A percentile compares a stretch with the other conserved stretches of the same genome.
phyloP scores from a whole-genome alignment of 1,140 invertebrate genomes.

The Nephila pilipes region DNA sequence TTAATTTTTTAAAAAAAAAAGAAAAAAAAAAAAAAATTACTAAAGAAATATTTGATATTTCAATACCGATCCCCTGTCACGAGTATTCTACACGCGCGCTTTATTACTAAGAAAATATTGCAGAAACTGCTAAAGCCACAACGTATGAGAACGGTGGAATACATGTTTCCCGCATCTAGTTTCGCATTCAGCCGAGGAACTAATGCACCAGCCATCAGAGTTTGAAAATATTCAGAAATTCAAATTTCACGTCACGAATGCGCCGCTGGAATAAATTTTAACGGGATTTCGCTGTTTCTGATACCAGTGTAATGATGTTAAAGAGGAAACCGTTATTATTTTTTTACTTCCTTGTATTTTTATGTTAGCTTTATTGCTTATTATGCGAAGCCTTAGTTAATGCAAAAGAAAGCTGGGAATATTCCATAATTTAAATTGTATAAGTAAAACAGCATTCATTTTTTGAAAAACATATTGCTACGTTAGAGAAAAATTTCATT shows the following conservation, averaged over 20 bases:
- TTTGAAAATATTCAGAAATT: neutral
- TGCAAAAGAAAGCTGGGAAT: too few species aligned
- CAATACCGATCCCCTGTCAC: neutral
- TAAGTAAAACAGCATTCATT: too few species aligned
- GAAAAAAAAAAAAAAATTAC: neutral
- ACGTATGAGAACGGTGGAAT: neutral
- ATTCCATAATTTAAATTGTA: too few species aligned
- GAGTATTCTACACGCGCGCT: neutral
- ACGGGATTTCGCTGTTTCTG: neutral
- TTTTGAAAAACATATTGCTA: too few species aligned
- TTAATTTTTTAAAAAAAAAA: too few species aligned
- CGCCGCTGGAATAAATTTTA: neutral
- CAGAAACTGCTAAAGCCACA: neutral
- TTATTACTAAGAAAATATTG: neutral
- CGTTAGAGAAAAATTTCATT: too few species aligned
- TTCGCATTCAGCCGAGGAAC: neutral
- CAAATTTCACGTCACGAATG: neutral
- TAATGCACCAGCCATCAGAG: neutral
- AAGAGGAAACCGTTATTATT: neutral
- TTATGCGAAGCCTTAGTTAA: too few species aligned
- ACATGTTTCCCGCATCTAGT: neutral
- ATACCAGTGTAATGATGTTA: neutral
- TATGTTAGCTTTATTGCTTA: too few species aligned
- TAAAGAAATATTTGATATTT: neutral
- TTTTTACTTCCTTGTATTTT: too few species aligned